Evolutionary conservation across 2,888 invertebrate species (phyloP).

Genomic region (Ormyrus nitidulus): DNA sequence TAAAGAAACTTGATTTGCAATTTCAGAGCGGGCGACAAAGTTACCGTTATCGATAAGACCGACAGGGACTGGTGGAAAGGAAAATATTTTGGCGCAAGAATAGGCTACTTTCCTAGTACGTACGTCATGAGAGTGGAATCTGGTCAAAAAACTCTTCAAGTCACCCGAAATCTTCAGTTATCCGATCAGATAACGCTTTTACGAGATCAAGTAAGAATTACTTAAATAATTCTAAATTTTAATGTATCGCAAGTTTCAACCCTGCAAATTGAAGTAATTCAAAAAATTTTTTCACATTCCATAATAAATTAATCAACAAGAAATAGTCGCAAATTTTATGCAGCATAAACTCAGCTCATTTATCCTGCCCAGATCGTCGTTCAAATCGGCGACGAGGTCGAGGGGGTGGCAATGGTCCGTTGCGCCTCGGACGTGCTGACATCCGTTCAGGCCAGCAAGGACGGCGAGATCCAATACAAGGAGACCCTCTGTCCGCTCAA

Average conservation of each 20-base stretch:
- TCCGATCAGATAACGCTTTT: constrained; percentile 79
- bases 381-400: constrained; percentile 91
- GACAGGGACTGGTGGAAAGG: constrained; percentile 99
- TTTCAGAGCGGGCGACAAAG: constrained; percentile 77
- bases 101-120: constrained; percentile 96
- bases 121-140: constrained; percentile 94
- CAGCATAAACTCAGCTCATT: too few relatives aligned
- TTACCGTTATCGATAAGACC: constrained; percentile 94
- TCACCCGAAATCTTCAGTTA: constrained; percentile 89
- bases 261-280: neutral
- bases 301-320: too few relatives aligned
- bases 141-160: constrained; percentile 93
- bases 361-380: constrained; percentile 86
- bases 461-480: constrained; percentile 71
- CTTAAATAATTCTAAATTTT: neutral
- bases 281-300: constrained; percentile 68
- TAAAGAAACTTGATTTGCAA: neutral
- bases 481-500: constrained; percentile 96
- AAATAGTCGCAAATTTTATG: too few relatives aligned
- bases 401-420: constrained; percentile 95
- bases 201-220: constrained; percentile 69
- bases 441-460: constrained; percentile 65
- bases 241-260: neutral
- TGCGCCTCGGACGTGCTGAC: constrained; percentile 89
- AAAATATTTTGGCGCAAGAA: constrained; percentile 89